Base-by-base conservation (phyloP, 1,140 invertebrate genomes). In the Caenorhabditis inopinata region DNA sequence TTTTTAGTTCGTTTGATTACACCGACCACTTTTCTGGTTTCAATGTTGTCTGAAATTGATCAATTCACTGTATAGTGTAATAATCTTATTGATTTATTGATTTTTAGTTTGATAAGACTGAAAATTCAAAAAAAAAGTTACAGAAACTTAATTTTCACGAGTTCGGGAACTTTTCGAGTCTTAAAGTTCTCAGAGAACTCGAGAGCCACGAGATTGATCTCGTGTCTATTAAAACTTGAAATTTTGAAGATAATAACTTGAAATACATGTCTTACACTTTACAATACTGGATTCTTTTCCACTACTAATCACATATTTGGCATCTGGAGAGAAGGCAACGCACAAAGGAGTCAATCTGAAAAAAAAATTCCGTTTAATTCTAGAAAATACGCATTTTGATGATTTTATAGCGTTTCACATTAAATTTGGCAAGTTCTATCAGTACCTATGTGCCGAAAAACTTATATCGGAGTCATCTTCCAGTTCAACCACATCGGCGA, bases 271-370 rank as follows among this genome's bases (percentile, higher is more conserved):
- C 21, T 25, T 68, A 82, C 83, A 83, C 47, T 83, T 83, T 0
- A 79, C 79, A 62, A 83, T 83, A 42, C 47, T 78, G 9, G 74
- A 76, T 29, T 83, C 83, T 75, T 83, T 83, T 74, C 83, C 81
- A 53, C 38, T 25, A 47, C 82, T 83, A 42, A 83, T 81, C 27
- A 78, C 27, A 47, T 74, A 83, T 25, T 77, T 81, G 12, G 23
- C 76, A 32, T 74, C 47, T 38, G 82, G 82, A 27, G 73, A 80
- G 42, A 83, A 45, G 1, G 82, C 82, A 23, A 82, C 82, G 4
- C 49, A 47, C 0, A 85, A 14, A 2, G 75, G 74, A 18, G 51
- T 68, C 23, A 81, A 81, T 51, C 79, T 76, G 45, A 16, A 76
- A 38, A 53, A 53, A 58, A 38, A 35, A n/a, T n/a, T n/a, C n/a